Evolutionary conservation across 2,797 vertebrate genomes (phyloP), one percentile per base, ranked within the genome.

Genomic region (Psittacula echo): DNA sequence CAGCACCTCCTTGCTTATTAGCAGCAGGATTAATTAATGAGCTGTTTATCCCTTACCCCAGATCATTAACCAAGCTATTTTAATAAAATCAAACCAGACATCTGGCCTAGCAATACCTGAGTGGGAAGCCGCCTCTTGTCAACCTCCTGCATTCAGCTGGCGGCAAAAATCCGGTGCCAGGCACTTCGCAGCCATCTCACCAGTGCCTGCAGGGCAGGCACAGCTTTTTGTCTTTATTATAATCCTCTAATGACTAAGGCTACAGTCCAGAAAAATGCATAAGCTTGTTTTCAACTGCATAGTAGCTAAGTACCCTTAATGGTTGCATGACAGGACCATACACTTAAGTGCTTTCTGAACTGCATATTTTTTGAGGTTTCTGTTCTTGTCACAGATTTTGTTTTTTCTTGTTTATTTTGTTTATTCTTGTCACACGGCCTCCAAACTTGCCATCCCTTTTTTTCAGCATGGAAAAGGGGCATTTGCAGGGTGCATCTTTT

Each of bases 31-130:
- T 91, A 92, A 94, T 89, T 83, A 91, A 90, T 68, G 53, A 91
- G 23, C n/a, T 84, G 72, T 74, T 94, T 90, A 48, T 85, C 26
- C 48, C 50, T 91, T 64, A 77, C 61, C 29, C 70, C 23, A 85
- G 37, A 87, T 53, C 6, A 5, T 65, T 91, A 94, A 80, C 72
- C 53, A 51, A 80, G 30, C n/a, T 87, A 29, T 93, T 89, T 87
- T 87, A 91, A 76, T 74, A 71, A 77, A 85, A 94, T 75, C 93
- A 89, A 77, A 84, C 53, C 62, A 72, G 50, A 62, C 62, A 88
- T 85, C 79, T 92, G 67, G 65, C 30, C 45, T 54, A 72, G 77
- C 39, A 75, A 61, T 45, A 90, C 74, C 61, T 85, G 75, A 89
- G 24, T 76, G 77, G 51, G 74, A 53, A 90, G 66, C 76, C 17